Evolutionary conservation across 2,113 vertebrate species (phyloP), one percentile per base, ranked within the genome.

Genomic region (Triplophysa rosa): DNA sequence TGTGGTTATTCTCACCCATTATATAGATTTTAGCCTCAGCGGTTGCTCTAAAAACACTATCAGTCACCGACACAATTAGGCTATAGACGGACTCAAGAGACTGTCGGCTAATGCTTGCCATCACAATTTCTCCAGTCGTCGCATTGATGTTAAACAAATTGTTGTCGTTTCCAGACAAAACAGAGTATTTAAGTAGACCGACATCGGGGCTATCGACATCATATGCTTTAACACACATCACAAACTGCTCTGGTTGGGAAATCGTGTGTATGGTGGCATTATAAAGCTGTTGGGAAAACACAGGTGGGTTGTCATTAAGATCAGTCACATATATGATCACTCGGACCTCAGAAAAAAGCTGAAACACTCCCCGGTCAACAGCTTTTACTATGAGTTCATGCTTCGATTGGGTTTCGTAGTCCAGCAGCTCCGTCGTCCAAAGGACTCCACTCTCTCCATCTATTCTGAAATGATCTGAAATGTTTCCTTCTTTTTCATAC

Each of bases 291-390:
- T 93, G 93, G 56, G 89, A 92, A 84, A 95, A 95, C 54, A 92
- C 64, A 37, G 95, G 95, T 0, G 92, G 89, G 17, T 95, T 95
- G 77, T 95, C 94, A 40, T 95, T 95, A 80, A 95, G 89, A 86
- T 95, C 94, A 0, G 91, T 93, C 69, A 95, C 73, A 3, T 89
- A 81, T 66, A 95, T 89, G 0, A 83, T 91, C 71, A 95, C 87
- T 1, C 85, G 0, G 0, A 87, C 75, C 0, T 94, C 93, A 47
- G 91, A 92, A 81, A 91, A 94, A 67, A 94, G 83, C 0, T 92
- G 89, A 58, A 94, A 90, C 87, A 92, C 90, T 29, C 94, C 94
- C 8, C 88, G 83, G 14, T 95, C 95, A 56, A 93, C 40, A 23
- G 93, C 94, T 82, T 91, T 92, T 24, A 95, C 65, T 10, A 87